phyloP scores from a whole-genome alignment of 2,797 vertebrate genomes.

The Falco concolor region DNA sequence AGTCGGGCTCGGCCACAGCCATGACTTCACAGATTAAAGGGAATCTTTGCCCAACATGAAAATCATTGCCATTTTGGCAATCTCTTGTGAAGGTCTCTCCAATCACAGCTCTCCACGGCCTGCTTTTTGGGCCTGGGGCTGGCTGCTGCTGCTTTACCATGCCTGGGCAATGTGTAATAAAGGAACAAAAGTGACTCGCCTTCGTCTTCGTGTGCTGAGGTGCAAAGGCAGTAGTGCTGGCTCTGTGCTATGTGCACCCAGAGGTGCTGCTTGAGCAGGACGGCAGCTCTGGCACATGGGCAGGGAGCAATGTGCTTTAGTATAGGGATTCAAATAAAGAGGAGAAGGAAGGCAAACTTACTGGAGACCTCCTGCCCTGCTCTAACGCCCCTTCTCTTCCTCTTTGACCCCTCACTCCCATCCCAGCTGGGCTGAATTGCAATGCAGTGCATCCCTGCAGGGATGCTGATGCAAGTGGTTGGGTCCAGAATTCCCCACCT shows the following conservation, averaged over 20 bases:
- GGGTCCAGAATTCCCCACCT: background rate
- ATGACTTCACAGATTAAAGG: background rate
- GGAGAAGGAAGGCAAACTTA: background rate
- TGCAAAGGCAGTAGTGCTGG: background rate
- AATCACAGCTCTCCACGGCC: background rate
- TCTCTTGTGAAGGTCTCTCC: background rate
- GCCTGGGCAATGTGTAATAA: background rate
- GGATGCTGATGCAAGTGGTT: rapidly evolving
- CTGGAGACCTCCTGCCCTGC: background rate
- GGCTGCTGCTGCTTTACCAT: background rate
- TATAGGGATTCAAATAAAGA: rapidly evolving
- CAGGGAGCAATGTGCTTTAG: background rate
- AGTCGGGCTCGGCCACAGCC: background rate
- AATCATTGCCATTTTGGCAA: background rate
- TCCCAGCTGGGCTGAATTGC: background rate
- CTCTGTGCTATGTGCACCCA: rapidly evolving
- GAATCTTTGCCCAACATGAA: background rate
- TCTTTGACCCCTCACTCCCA: background rate
- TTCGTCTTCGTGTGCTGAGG: background rate
- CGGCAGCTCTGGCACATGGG: background rate
- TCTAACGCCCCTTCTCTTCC: background rate
- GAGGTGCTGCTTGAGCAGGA: background rate
- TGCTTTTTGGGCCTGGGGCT: background rate
- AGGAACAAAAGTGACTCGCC: background rate
- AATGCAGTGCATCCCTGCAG: background rate